phyloP scores from a whole-genome alignment of 2,888 invertebrate species.

The Erebia ligea region DNA sequence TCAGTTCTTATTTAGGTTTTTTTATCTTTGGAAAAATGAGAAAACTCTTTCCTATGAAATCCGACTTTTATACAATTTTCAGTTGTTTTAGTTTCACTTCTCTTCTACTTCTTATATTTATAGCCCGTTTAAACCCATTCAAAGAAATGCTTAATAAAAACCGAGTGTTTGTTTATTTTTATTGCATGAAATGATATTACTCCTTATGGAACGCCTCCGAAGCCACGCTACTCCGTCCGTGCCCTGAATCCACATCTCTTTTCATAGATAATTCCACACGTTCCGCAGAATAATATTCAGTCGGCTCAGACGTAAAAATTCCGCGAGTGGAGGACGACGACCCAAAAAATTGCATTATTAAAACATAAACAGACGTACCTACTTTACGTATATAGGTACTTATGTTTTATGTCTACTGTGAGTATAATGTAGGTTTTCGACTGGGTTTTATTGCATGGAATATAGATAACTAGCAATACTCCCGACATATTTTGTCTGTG shows the following conservation, averaged over 20 bases:
- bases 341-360: slow-evolving; percentile 44
- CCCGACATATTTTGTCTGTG: no score
- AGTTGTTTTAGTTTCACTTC: no score
- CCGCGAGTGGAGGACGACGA: slow-evolving; percentile 32
- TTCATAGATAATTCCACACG: slow-evolving; percentile 38
- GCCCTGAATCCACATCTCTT: slow-evolving; percentile 34
- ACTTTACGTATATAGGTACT: not conserved
- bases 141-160: slow-evolving; percentile 1
- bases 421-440: not conserved
- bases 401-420: not conserved
- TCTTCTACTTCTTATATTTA: no score
- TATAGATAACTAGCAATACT: no score
- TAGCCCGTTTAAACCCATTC: not conserved
- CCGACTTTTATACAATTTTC: no score
- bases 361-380: slow-evolving; percentile 34
- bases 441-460: not conserved
- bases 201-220: slow-evolving; percentile 8
- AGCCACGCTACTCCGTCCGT: slow-evolving; percentile 26
- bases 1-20: no score
- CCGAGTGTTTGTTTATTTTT: not conserved
- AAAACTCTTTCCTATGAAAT: no score
- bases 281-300: slow-evolving; percentile 35
- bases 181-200: slow-evolving; percentile 22
- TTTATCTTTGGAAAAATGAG: no score
- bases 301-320: slow-evolving; percentile 35